Conservation (phyloP, 2,888 invertebrate genomes). For the Chrysomela aeneicollis region DNA sequence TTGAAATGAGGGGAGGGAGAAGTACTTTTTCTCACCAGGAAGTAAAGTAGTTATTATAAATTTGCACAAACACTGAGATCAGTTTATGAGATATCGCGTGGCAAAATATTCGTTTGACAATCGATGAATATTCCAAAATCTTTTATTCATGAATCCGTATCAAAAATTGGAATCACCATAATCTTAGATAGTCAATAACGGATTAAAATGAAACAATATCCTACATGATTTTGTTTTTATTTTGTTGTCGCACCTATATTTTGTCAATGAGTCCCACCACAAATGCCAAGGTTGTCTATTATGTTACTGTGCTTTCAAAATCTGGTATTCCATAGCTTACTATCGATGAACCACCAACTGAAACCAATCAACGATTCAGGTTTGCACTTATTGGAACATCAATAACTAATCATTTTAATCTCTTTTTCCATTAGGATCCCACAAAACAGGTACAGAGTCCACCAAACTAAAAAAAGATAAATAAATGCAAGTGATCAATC, state of each 20-base stretch:
- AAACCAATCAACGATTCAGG: background rate
- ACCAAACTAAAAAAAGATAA: too few relatives aligned
- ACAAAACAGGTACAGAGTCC: too few relatives aligned
- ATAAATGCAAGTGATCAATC: too few relatives aligned
- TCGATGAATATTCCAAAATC: background rate
- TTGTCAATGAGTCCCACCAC: conserved; percentile 24
- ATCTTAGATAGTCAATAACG: conserved; percentile 14
- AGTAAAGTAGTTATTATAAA: too few relatives aligned
- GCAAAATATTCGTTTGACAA: too few relatives aligned
- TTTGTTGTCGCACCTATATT: conserved; percentile 23
- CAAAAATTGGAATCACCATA: background rate
- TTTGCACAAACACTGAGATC: too few relatives aligned
- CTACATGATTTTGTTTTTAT: conserved; percentile 19
- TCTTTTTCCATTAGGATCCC: too few relatives aligned
- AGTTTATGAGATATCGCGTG: too few relatives aligned
- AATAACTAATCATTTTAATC: background rate
- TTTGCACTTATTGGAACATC: background rate
- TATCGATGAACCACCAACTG: conserved; percentile 1
- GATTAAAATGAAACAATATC: conserved; percentile 9
- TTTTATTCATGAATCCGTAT: background rate
- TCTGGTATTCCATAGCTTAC: background rate
- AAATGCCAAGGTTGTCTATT: conserved; percentile 32
- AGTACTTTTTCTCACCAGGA: too few relatives aligned
- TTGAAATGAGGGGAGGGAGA: too few relatives aligned
- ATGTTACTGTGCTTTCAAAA: conserved; percentile 12